Base-by-base conservation (phyloP, 2,888 invertebrate genomes). In the Lepidochrysops patricia region DNA sequence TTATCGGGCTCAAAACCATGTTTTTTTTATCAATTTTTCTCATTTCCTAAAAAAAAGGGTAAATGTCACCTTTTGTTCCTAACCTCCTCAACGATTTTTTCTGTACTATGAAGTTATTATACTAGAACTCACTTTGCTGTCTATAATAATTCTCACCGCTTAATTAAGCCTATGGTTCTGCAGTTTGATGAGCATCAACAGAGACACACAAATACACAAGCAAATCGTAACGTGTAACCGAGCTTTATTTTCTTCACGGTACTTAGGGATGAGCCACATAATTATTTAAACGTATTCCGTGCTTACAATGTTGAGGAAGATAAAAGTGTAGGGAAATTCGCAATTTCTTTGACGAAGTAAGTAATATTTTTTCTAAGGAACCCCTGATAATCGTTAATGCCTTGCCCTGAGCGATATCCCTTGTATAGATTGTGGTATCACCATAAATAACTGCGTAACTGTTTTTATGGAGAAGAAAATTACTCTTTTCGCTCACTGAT, bases 371-470 rank as follows among this genome's bases (percentile, higher is more conserved):
- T 78, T 78, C 75, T 77, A 72, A 75, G 74, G 76, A 77, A 79
- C 74, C 76, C 71, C 75, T 79, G 80, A 82, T 84, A 85, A 84
- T 85, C 86, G 84, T 84, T 85, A 84, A 88, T 84, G 79, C 80
- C 79, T 76, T 74, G 82, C 86, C 81, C 73, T 70, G 71, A 76
- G 86, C 81, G 70, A 75, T 84, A 84, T 83, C 85, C 83, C 83
- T 79, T 82, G 81, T 84, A 87, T 84, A 85, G 84, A 86, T 84
- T 83, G 86, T 80, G 84, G 84, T 82, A 82, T 83, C 86, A 80
- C 78, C 83, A 84, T 86, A 88, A 88, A 88, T 88, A 87, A 85
- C 85, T 80, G 75, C 76, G 79, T 79, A 84, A 84, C 84, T 85
- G 84, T 85, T 87, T 87, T 86, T 87, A 85, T 86, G 84, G 84